Percentiles rank a stretch among this genome's conserved stretches.
These are phyloP conservation scores for Hanleya hanleyi DNA, from an alignment of 2,888 invertebrate species.

Conservation along the genomic window DNA sequence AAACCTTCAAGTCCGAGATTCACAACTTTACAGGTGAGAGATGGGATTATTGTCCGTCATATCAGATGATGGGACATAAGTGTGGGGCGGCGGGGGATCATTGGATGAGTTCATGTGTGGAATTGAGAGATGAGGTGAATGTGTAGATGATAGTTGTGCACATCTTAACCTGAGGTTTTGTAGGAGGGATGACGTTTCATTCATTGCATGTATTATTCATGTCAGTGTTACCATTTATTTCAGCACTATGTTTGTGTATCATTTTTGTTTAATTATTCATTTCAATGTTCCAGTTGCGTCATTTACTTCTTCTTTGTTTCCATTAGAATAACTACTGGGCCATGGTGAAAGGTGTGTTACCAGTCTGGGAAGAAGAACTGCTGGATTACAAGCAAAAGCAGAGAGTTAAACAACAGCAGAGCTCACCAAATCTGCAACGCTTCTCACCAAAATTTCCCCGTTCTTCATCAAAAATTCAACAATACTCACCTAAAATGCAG, in stretches of 20 bases:
- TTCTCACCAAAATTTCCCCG: not conserved
- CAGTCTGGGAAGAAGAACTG: conserved; percentile 45
- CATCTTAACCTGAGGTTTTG: too few relatives aligned
- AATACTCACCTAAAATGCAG: not conserved
- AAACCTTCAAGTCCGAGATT: not conserved
- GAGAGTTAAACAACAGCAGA: not conserved
- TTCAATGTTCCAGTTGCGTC: not conserved
- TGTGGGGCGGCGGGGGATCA: too few relatives aligned
- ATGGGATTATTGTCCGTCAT: too few relatives aligned
- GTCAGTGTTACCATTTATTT: too few relatives aligned
- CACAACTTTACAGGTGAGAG: not conserved
- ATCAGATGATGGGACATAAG: too few relatives aligned
- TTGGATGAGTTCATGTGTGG: too few relatives aligned
- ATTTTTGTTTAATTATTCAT: too few relatives aligned
- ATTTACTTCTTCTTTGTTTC: not conserved
- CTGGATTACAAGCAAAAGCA: conserved; percentile 26
- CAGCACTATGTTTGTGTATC: too few relatives aligned
- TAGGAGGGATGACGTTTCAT: too few relatives aligned
- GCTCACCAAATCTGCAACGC: not conserved
- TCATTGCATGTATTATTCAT: too few relatives aligned
- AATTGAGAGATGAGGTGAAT: too few relatives aligned
- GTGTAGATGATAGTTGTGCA: too few relatives aligned
- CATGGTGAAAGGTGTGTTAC: conserved; percentile 44
- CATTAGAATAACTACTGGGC: conserved; percentile 38
- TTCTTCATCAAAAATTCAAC: not conserved